Evolutionary conservation across 2,888 invertebrate species (phyloP).

Genomic region (Lypha dubia): DNA sequence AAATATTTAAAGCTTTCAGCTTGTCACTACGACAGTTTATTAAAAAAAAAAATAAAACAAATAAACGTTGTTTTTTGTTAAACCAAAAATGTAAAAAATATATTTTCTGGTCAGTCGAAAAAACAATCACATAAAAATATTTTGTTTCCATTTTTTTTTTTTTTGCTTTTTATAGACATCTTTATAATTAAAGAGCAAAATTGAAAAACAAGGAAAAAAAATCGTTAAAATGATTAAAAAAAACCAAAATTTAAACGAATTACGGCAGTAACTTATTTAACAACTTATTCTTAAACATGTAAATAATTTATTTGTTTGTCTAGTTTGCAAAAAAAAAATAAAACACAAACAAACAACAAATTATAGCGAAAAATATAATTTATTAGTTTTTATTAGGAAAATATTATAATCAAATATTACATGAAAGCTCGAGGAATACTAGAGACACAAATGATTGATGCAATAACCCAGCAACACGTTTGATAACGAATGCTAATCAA

Average conservation of each 20-base stretch:
- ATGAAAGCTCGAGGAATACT: constrained; percentile 4
- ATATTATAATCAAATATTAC: constrained; percentile 50
- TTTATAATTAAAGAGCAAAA: constrained; percentile 10
- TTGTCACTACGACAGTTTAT: constrained; percentile 48
- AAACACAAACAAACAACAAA: too few relatives aligned
- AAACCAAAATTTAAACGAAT: neutral
- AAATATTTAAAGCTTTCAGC: constrained; percentile 7
- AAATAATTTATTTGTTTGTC: constrained; percentile 37
- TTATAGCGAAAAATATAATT: constrained; percentile 26
- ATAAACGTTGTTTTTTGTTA: constrained; percentile 22
- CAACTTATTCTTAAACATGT: constrained; percentile 46
- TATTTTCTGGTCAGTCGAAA: neutral
- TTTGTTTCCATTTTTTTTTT: too few relatives aligned
- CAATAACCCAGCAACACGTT: constrained; percentile 22
- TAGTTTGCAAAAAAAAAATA: neutral
- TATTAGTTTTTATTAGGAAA: constrained; percentile 54
- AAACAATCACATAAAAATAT: neutral
- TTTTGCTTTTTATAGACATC: constrained; percentile 20
- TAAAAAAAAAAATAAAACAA: too few relatives aligned
- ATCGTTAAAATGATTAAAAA: too few relatives aligned
- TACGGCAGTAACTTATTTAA: constrained; percentile 25
- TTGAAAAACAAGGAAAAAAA: neutral
- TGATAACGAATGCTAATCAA: neutral
- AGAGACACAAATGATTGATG: constrained; percentile 23
- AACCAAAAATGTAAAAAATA: constrained; percentile 1